Conservation (phyloP, 53 echinoderm and acorn worm genomes). For the Paracentrotus lividus region DNA sequence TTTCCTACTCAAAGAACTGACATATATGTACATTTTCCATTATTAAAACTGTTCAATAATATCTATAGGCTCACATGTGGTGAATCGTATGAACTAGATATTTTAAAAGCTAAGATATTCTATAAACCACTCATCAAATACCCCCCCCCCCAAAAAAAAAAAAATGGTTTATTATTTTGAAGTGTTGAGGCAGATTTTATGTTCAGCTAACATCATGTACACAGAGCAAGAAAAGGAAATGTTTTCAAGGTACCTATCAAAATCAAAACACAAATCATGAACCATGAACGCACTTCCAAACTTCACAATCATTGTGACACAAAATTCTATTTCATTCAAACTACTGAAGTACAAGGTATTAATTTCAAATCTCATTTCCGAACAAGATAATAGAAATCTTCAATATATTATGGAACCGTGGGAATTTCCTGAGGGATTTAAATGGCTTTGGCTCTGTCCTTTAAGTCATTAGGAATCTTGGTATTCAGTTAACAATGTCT, state of each 20-base stretch:
- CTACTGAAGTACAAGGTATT: too few relatives aligned
- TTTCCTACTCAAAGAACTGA: too few relatives aligned
- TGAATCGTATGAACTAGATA: too few relatives aligned
- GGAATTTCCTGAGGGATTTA: slow-evolving; percentile 23
- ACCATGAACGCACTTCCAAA: too few relatives aligned
- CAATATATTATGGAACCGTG: neutral
- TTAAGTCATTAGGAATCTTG: too few relatives aligned
- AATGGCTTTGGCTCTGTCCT: too few relatives aligned
- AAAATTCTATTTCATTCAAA: neutral
- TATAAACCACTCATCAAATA: too few relatives aligned
- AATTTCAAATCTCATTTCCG: neutral
- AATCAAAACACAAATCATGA: neutral
- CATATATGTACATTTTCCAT: too few relatives aligned
- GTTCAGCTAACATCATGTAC: neutral
- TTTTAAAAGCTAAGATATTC: too few relatives aligned
- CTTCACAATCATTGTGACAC: neutral
- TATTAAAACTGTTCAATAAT: too few relatives aligned
- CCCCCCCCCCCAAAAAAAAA: neutral
- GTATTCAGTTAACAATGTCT: too few relatives aligned
- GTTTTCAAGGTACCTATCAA: neutral
- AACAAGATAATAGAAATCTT: neutral
- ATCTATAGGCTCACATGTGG: too few relatives aligned
- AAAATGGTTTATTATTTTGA: neutral
- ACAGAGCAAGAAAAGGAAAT: neutral
- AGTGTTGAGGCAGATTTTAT: neutral